These are phyloP conservation scores for Battus philenor DNA, from an alignment of 1,140 invertebrate genomes.

Conservation along the genomic window DNA sequence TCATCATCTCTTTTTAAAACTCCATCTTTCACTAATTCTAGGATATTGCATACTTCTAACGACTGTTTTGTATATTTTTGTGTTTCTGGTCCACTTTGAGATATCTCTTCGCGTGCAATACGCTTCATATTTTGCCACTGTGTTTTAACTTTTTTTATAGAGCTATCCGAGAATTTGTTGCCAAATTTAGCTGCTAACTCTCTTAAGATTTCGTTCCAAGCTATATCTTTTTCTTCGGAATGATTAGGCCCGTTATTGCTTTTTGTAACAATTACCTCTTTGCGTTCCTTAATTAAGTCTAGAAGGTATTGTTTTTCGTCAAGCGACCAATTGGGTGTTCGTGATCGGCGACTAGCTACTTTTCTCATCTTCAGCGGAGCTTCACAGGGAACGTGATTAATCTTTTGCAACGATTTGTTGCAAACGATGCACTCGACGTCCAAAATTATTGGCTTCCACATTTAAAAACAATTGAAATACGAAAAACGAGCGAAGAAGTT, in stretches of 20 bases:
- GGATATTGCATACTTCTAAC: conserved; percentile 56
- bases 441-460: conserved; percentile 66
- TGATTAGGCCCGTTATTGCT: conserved; percentile 55
- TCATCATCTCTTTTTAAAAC: conserved; percentile 37
- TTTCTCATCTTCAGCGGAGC: conserved; percentile 48
- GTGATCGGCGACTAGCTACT: conserved; percentile 42
- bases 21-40: conserved; percentile 54
- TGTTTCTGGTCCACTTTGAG: conserved; percentile 36
- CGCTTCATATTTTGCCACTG: conserved; percentile 73
- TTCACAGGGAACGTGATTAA: conserved; percentile 51
- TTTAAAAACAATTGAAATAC: conserved; percentile 61
- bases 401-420: conserved; percentile 72
- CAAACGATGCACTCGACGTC: conserved; percentile 71
- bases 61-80: conserved; percentile 51
- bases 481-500: conserved; percentile 41
- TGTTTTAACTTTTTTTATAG: conserved; percentile 66
- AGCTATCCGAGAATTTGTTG: conserved; percentile 52
- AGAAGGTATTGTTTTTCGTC: conserved; percentile 65
- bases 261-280: conserved; percentile 55
- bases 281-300: conserved; percentile 60
- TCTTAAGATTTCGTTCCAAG: conserved; percentile 66
- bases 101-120: conserved; percentile 62
- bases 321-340: conserved; percentile 64
- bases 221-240: conserved; percentile 59
- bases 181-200: conserved; percentile 52